Percentiles rank a stretch among this genome's conserved stretches.
Evolutionary conservation across 2,797 vertebrate species (phyloP).

Genomic region (Poecilia picta): DNA sequence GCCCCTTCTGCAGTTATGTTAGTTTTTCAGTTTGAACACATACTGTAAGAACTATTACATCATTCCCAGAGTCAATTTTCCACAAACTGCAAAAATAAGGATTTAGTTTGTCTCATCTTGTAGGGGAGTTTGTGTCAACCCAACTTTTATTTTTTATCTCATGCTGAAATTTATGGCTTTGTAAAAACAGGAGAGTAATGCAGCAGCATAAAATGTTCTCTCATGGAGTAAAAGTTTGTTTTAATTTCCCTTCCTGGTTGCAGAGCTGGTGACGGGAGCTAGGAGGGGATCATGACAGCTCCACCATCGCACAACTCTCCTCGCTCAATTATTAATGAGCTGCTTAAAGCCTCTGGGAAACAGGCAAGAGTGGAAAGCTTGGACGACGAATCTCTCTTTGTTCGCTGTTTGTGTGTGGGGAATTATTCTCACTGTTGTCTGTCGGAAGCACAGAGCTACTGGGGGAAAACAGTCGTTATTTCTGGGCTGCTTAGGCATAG

Average conservation of each 20-base stretch:
- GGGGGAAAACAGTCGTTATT: background rate
- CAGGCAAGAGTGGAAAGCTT: slow-evolving; percentile 23
- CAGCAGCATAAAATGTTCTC: background rate
- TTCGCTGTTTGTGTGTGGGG: slow-evolving; percentile 17
- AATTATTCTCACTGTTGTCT: background rate
- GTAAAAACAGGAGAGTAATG: slow-evolving; percentile 3
- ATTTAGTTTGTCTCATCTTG: background rate
- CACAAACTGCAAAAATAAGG: background rate
- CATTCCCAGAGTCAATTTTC: background rate
- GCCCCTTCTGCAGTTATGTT: background rate
- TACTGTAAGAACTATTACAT: background rate
- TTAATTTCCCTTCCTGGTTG: slow-evolving; percentile 31
- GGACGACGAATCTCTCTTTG: slow-evolving; percentile 22
- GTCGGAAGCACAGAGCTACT: background rate
- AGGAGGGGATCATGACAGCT: slow-evolving; percentile 50
- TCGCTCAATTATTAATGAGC: slow-evolving; percentile 65
- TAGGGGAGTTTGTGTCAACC: background rate
- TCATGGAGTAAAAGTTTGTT: background rate
- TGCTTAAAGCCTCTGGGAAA: slow-evolving; percentile 49
- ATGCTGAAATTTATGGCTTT: background rate
- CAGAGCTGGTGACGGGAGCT: slow-evolving; percentile 32
- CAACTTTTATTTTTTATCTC: background rate
- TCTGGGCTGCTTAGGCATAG: background rate
- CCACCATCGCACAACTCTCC: slow-evolving; percentile 38
- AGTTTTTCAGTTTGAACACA: background rate